Conservation (phyloP, 2,113 vertebrate genomes). For the Leiothrix lutea region DNA sequence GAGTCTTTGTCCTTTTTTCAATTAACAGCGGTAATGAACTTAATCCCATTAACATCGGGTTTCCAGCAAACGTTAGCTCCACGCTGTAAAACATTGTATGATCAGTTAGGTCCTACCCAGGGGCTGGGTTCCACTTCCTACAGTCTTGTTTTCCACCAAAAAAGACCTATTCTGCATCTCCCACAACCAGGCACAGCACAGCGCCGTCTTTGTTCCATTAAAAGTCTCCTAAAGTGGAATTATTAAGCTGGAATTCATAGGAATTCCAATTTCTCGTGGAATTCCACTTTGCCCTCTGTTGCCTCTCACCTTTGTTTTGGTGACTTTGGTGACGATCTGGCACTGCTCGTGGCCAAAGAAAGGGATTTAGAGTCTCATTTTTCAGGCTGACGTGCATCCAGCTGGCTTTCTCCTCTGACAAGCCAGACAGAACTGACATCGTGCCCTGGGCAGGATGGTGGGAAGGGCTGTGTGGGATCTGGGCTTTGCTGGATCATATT, state of each 20-base stretch:
- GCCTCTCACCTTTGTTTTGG: neutral
- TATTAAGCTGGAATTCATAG: neutral
- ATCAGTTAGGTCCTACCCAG: neutral
- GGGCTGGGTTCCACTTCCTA: fast-evolving
- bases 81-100: fast-evolving
- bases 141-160: neutral
- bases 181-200: fast-evolving
- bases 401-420: neutral
- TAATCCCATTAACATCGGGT: neutral
- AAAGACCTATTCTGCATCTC: fast-evolving
- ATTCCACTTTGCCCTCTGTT: neutral
- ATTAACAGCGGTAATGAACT: neutral
- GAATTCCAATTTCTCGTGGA: neutral
- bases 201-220: neutral
- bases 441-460: neutral
- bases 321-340: neutral
- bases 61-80: neutral
- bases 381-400: neutral
- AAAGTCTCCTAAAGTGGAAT: neutral
- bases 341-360: neutral
- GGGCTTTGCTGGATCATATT: neutral
- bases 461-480: neutral
- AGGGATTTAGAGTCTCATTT: neutral
- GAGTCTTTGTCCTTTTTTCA: neutral
- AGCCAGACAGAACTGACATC: neutral